phyloP scores from a whole-genome alignment of 2,113 vertebrate genomes.

The Marmota flaviventris region DNA sequence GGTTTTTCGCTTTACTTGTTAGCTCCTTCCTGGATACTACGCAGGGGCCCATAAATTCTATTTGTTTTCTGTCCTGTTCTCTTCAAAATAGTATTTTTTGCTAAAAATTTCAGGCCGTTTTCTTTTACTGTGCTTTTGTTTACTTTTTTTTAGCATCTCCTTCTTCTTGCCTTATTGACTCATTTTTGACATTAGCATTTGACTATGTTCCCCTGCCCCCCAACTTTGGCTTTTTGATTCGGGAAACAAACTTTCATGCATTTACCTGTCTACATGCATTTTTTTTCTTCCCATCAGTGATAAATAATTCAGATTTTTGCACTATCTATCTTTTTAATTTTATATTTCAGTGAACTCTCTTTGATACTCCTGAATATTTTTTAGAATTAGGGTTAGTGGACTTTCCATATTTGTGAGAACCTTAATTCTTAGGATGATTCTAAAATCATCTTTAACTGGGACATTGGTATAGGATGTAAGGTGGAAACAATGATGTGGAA shows the following conservation, averaged over 20 bases:
- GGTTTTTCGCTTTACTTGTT: not conserved
- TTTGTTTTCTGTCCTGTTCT: not conserved
- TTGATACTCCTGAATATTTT: not conserved
- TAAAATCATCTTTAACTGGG: slow-evolving; percentile 54
- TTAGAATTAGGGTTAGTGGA: not conserved
- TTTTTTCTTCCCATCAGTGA: not conserved
- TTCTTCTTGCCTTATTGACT: not conserved
- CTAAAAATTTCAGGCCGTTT: not conserved
- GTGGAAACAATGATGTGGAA: not conserved
- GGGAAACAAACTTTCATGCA: not conserved
- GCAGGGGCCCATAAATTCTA: too few relatives aligned
- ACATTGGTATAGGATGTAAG: not conserved
- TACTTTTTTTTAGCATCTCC: not conserved
- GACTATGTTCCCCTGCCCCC: not conserved
- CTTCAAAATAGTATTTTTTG: not conserved
- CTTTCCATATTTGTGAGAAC: not conserved
- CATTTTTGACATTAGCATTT: not conserved
- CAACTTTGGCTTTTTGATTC: not conserved
- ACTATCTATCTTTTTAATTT: slow-evolving; percentile 32
- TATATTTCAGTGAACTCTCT: not conserved
- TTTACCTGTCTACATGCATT: not conserved
- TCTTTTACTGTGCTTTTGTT: not conserved
- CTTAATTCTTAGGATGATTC: slow-evolving; percentile 54
- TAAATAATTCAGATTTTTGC: not conserved
- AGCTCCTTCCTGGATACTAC: not conserved